phyloP scores from a whole-genome alignment of 2,797 vertebrate species.

The Sciurus vulgaris region DNA sequence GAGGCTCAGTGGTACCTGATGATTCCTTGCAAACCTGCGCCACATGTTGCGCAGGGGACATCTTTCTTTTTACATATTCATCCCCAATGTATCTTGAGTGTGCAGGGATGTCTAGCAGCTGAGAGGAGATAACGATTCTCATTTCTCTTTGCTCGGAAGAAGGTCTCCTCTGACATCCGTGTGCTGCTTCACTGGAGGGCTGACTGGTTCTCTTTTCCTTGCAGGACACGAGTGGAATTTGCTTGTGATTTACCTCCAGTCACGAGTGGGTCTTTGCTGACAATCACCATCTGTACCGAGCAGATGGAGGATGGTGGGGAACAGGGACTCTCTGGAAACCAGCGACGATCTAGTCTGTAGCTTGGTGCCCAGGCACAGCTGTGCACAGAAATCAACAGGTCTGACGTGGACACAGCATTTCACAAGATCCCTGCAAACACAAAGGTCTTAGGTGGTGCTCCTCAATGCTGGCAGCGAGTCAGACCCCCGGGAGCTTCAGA shows the following conservation, averaged over 20 bases:
- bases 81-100: rapidly evolving
- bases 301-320: not conserved
- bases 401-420: not conserved
- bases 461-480: rapidly evolving
- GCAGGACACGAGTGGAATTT: not conserved
- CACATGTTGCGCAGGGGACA: rapidly evolving
- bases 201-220: not conserved
- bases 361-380: too few species aligned
- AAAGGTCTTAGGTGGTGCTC: not conserved
- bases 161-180: not conserved
- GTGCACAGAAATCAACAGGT: not conserved
- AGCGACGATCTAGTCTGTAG: not conserved
- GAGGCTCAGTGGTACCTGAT: not conserved
- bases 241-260: not conserved
- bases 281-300: not conserved
- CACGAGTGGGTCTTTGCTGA: not conserved
- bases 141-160: not conserved
- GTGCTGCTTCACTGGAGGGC: rapidly evolving
- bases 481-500: too few species aligned
- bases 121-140: too few species aligned
- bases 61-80: not conserved
- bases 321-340: rapidly evolving
- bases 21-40: rapidly evolving
- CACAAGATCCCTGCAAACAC: not conserved
- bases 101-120: not conserved